Conservation (phyloP, 1,140 invertebrate genomes). For the Drosophila micromelanica region DNA sequence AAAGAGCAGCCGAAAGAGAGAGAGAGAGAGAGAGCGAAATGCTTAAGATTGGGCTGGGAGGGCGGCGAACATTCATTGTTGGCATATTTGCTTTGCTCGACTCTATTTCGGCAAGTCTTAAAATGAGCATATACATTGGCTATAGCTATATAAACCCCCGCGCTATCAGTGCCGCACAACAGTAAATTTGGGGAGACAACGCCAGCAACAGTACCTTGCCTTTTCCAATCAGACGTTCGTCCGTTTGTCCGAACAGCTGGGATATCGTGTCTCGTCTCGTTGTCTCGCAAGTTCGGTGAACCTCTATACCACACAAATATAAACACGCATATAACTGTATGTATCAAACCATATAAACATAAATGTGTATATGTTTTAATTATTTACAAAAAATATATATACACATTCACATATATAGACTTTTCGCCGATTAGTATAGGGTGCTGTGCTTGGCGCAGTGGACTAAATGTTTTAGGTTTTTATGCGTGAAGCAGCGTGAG, state of each 20-base stretch:
- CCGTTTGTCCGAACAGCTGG: conserved; percentile 13
- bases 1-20: background rate
- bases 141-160: conserved; percentile 5
- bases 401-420: background rate
- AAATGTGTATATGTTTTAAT: background rate
- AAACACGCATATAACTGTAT: background rate
- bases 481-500: conserved; percentile 8
- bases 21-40: conserved; percentile 1
- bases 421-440: background rate
- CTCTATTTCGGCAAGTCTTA: conserved; percentile 10
- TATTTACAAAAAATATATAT: conserved; percentile 3
- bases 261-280: conserved; percentile 16
- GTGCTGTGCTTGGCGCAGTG: conserved; percentile 35
- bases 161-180: conserved; percentile 64
- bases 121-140: background rate
- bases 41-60: conserved; percentile 9
- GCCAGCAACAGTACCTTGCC: background rate
- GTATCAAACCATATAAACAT: conserved; percentile 10
- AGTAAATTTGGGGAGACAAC: conserved; percentile 50
- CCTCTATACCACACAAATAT: conserved; percentile 9
- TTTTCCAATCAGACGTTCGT: conserved; percentile 31
- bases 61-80: conserved; percentile 31
- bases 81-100: conserved; percentile 13
- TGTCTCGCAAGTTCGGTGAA: conserved; percentile 46
- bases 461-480: conserved; percentile 46